These are phyloP conservation scores for Carassius auratus DNA, from an alignment of 2,113 vertebrate species.

Conservation along the genomic window DNA sequence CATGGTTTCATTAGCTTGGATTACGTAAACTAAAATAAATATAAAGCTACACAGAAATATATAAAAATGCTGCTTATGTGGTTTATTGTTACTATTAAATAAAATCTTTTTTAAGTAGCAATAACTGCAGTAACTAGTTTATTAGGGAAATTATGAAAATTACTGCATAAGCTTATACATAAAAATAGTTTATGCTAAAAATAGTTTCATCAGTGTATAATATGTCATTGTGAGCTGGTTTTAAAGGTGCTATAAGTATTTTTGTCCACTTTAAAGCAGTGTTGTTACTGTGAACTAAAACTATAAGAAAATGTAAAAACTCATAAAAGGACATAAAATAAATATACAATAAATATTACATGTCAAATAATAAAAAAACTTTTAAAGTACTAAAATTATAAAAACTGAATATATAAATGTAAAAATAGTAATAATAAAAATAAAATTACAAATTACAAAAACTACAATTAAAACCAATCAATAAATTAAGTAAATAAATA, in stretches of 20 bases:
- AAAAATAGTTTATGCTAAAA: too few species aligned
- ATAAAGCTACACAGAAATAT: too few species aligned
- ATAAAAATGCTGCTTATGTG: too few species aligned
- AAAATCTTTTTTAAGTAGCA: neutral
- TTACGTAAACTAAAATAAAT: too few species aligned
- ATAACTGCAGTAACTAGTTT: neutral
- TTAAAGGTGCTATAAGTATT: neutral
- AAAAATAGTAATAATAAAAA: neutral
- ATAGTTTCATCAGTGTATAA: neutral
- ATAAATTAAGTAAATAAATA: neutral
- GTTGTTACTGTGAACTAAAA: neutral
- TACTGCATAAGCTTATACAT: too few species aligned
- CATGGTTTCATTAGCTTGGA: too few species aligned
- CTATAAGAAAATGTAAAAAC: too few species aligned
- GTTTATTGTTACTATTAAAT: neutral
- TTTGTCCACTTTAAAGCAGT: neutral
- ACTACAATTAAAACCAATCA: neutral
- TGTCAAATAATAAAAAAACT: neutral
- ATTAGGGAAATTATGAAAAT: neutral
- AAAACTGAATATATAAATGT: neutral
- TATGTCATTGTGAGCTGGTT: neutral
- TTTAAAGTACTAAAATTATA: neutral
- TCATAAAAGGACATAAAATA: too few species aligned
- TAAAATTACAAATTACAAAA: neutral
- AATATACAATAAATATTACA: too few species aligned